Evolutionary conservation across 2,797 vertebrate species (phyloP), one percentile per base, ranked within the genome.

Genomic region (Gallinago solitaria): DNA sequence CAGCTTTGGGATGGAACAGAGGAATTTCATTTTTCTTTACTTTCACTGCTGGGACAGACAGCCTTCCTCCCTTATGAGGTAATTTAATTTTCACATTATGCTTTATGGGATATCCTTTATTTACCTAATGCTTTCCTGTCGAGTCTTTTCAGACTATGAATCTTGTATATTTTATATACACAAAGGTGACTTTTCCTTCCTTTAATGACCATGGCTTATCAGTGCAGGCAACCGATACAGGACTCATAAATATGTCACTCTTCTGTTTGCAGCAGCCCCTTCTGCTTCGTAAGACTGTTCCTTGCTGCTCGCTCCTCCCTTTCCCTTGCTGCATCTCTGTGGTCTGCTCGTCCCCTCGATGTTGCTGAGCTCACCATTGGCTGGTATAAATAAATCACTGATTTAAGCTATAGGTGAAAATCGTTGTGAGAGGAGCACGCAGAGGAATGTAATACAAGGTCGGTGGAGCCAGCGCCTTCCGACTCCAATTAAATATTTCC

Each of bases 101-200:
- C 96, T 98, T 97, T 96, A 97, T 98, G 97, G 98, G 98, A 98
- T 97, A 97, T 98, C 97, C 98, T 98, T 96, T 98, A 98, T 98
- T 98, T 98, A 98, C 98, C 97, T 96, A 98, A 97, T 98, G 89
- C 79, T 97, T 98, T 98, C 97, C 98, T 98, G 98, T 97, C 79
- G 77, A 96, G 97, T 97, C 96, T 95, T 98, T 98, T 97, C 95
- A 97, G 96, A 95, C 97, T 96, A 95, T 91, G 97, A 97, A 96
- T 98, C 97, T 97, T 95, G 91, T 96, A 97, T 97, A 97, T 98
- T 98, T 98, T 97, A 98, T 97, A 97, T 94, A 97, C 96, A 98
- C 96, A 97, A 97, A 98, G 97, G 97, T 98, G 98, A 98, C 97
- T 98, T 98, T 98, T 98, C 97, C 98, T 98, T 98, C 98, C 98